Percentiles rank a stretch among this genome's conserved stretches.
Evolutionary conservation across 2,797 vertebrate genomes (phyloP).

Genomic region (Ctenosaura bakeri): DNA sequence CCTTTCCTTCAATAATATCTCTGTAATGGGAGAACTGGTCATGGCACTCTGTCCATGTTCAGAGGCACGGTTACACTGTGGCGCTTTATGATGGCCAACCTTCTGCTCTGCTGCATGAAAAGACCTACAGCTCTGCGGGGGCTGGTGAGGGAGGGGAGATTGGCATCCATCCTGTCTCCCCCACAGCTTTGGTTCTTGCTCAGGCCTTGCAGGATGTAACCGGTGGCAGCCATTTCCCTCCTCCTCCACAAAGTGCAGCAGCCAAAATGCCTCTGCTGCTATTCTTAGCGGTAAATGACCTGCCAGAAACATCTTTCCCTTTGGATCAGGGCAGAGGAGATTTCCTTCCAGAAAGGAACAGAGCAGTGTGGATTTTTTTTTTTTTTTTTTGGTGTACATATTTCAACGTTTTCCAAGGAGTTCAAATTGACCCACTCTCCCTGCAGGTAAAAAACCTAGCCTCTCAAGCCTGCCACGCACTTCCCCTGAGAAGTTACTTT

Average conservation of each 20-base stretch:
- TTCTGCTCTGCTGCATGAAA: background rate
- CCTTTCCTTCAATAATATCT: no score
- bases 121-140: no score
- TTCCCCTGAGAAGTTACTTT: background rate
- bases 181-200: background rate
- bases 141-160: no score
- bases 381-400: no score
- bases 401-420: background rate
- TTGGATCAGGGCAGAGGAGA: background rate
- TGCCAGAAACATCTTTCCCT: background rate
- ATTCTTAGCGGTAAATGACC: background rate
- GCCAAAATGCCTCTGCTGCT: accelerated
- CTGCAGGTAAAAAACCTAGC: background rate
- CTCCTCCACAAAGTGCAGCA: accelerated
- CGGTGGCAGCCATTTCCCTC: constrained; percentile 7
- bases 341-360: background rate
- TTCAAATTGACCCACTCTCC: background rate
- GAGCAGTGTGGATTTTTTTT: background rate
- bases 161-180: no score
- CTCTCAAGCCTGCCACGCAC: background rate
- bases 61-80: background rate
- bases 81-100: background rate
- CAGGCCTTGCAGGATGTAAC: background rate
- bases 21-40: no score
- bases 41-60: background rate